These are phyloP conservation scores for Babyrousa celebensis DNA, from an alignment of 2,797 vertebrate genomes.

Conservation along the genomic window DNA sequence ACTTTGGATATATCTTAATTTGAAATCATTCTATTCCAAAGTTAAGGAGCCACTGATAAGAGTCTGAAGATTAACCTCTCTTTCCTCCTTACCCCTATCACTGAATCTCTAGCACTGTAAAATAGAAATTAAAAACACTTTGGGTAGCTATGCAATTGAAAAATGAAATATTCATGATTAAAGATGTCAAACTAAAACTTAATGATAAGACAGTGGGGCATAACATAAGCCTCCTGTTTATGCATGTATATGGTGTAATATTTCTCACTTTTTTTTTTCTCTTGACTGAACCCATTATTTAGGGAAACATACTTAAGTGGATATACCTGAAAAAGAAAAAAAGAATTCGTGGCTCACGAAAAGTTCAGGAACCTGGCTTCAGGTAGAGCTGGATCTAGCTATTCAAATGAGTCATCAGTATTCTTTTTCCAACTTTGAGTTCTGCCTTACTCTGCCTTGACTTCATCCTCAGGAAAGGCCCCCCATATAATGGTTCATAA, in stretches of 20 bases:
- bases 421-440: not conserved
- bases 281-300: not conserved
- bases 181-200: slow-evolving; percentile 51
- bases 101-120: not conserved
- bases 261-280: not conserved
- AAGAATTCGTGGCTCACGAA: not conserved
- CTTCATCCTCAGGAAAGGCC: not conserved
- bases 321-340: not conserved
- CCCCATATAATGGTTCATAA: not conserved
- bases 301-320: not conserved
- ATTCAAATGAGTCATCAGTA: not conserved
- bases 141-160: slow-evolving; percentile 26
- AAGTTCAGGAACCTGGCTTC: not conserved
- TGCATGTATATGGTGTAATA: not conserved
- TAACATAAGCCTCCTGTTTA: not conserved
- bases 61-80: not conserved
- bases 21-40: slow-evolving; percentile 24
- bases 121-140: slow-evolving; percentile 50
- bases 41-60: not conserved
- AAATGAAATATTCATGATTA: not conserved
- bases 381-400: not conserved
- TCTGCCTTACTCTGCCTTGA: not conserved
- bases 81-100: not conserved
- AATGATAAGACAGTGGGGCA: not conserved
- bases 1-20: not conserved